A percentile compares a stretch with the other conserved stretches of the same genome.
phyloP scores from a whole-genome alignment of 2,113 vertebrate genomes.

The Tauraco erythrolophus region DNA sequence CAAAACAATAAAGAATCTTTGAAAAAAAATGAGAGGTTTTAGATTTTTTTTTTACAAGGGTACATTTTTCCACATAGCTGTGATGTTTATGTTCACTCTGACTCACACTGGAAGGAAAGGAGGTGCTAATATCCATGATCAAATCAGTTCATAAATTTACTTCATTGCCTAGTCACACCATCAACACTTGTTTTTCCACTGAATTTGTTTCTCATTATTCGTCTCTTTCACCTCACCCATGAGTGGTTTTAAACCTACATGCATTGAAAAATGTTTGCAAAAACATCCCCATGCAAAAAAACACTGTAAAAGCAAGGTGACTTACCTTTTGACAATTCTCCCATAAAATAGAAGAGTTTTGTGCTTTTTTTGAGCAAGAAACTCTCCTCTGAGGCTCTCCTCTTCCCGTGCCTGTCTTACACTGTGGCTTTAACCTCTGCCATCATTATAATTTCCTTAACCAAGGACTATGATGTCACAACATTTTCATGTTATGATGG shows the following conservation, averaged over 20 bases:
- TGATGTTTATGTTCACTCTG: conserved; percentile 49
- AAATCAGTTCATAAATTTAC: conserved; percentile 72
- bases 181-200: conserved; percentile 66
- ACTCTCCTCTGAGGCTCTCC: background rate
- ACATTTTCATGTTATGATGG: conserved; percentile 59
- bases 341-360: background rate
- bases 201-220: conserved; percentile 70
- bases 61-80: conserved; percentile 30
- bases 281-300: background rate
- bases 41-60: background rate
- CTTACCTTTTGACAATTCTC: background rate
- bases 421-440: conserved; percentile 46
- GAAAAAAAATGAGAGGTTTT: accelerated
- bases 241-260: background rate
- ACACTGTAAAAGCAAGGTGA: background rate
- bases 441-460: conserved; percentile 64
- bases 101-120: conserved; percentile 63
- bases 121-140: conserved; percentile 68
- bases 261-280: background rate
- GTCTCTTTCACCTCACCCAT: background rate
- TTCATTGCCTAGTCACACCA: conserved; percentile 54
- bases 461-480: conserved; percentile 54
- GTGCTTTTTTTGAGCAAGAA: background rate
- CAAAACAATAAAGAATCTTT: background rate
- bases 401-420: background rate